Evolutionary conservation across 2,888 invertebrate species (phyloP), one percentile per base, ranked within the genome.

Genomic region (Agrochola lota): DNA sequence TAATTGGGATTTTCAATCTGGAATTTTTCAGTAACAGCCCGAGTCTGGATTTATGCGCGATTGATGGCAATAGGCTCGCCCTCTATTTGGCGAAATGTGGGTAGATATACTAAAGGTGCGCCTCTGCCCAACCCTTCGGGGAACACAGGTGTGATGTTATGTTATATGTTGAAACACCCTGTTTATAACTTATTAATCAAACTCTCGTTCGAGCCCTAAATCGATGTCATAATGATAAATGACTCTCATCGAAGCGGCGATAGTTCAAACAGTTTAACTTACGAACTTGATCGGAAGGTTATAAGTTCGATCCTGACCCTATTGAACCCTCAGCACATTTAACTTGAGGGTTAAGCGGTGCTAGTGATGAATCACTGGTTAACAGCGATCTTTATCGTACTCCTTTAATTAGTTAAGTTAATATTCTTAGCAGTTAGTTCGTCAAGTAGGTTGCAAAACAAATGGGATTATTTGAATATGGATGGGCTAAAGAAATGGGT

Each of bases 291-390:
- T 79, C 77, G n/a, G 35, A 76, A 80, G 86, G 75, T 85, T 78
- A 71, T 40, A 68, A 80, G 80, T 78, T 86, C 73, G 77, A 78
- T 52, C 66, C 49, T 63, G 73, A 81, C 79, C 80, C 59, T 64
- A 35, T 77, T 80, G 72, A 74, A 77, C 77, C 86, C 86, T 74
- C 35, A 78, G 64, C 73, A 71, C 74, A 72, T 71, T 68, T 73
- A 87, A 79, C 71, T 77, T 66, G 55, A 40, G 77, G 77, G 74
- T 75, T 70, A 68, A 76, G 60, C 52, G 76, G n/a, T 64, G 62
- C 73, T 63, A 78, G 74, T 85, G 55, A 85, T 81, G 85, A 74
- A 81, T 85, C 69, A 59, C 74, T 63, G 72, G 84, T 81, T 81
- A 75, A 67, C 76, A 67, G 71, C n/a, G 83, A 85, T 85, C 71